Percentiles rank a stretch among this genome's conserved stretches.
phyloP scores from a whole-genome alignment of 2,113 vertebrate genomes.

The Caloenas nicobarica region DNA sequence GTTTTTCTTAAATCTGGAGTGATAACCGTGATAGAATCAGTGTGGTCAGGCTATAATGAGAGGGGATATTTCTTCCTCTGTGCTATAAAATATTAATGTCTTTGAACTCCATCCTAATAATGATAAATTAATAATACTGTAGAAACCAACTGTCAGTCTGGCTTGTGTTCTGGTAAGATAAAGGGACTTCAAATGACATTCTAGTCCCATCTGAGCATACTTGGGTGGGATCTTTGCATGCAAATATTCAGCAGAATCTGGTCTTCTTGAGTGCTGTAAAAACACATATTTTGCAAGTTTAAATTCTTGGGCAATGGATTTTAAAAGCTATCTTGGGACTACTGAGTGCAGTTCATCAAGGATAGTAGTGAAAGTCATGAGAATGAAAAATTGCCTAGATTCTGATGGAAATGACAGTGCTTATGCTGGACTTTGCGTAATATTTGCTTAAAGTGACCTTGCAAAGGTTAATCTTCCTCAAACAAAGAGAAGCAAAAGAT shows the following conservation, averaged over 20 bases:
- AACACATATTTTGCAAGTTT: neutral
- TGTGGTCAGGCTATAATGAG: neutral
- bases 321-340: conserved; percentile 3
- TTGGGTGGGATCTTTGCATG: neutral
- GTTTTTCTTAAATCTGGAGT: neutral
- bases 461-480: neutral
- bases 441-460: conserved; percentile 4
- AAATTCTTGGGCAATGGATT: neutral
- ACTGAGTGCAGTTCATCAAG: neutral
- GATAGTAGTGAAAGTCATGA: neutral
- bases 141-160: neutral
- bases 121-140: neutral
- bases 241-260: neutral
- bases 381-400: conserved; percentile 19
- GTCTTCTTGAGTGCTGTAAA: neutral
- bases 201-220: neutral
- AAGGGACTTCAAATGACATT: neutral
- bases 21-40: neutral
- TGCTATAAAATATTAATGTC: neutral
- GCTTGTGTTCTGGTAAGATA: neutral
- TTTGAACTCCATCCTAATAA: conserved; percentile 16
- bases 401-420: conserved; percentile 7
- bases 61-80: neutral
- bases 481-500: neutral
- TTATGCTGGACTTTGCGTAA: neutral